These are phyloP conservation scores for Microcebus lehilahytsara DNA, from an alignment of 2,113 vertebrate genomes.

Conservation along the genomic window DNA sequence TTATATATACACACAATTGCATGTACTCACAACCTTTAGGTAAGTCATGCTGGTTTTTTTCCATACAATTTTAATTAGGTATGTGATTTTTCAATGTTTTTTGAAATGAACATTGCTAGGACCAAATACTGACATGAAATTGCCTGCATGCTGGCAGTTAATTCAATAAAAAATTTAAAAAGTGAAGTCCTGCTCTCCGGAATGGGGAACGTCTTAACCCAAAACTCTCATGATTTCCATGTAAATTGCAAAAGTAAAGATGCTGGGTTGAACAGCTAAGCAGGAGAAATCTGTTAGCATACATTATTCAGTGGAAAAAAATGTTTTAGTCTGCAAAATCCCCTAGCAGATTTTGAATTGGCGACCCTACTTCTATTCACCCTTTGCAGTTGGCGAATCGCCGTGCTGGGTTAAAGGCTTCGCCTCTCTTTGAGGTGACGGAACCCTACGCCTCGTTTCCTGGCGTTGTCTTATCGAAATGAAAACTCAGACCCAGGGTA, in stretches of 20 bases:
- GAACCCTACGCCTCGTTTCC: neutral
- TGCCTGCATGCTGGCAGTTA: conserved; percentile 57
- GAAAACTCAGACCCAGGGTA: conserved; percentile 55
- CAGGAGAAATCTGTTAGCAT: conserved; percentile 62
- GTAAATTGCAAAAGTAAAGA: conserved; percentile 27
- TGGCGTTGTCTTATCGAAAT: conserved; percentile 46
- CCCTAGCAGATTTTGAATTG: conserved; percentile 47
- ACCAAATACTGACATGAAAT: conserved; percentile 43
- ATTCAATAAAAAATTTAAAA: conserved; percentile 61
- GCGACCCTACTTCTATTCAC: neutral
- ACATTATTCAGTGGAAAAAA: conserved; percentile 16
- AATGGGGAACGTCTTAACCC: conserved; percentile 30
- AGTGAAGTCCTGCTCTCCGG: conserved; percentile 1
- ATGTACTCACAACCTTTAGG: neutral
- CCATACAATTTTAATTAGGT: conserved; percentile 8
- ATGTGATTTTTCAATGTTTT: neutral
- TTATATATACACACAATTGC: neutral
- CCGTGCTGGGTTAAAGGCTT: neutral
- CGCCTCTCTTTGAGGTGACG: neutral
- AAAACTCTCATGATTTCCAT: conserved; percentile 63
- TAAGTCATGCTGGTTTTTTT: neutral
- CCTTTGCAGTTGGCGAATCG: conserved; percentile 26
- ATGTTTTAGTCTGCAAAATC: conserved; percentile 62
- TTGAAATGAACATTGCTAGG: neutral
- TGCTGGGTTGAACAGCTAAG: conserved; percentile 32